Evolutionary conservation across 2,113 vertebrate genomes (phyloP).

Genomic region (Sylvilagus bachmani): DNA sequence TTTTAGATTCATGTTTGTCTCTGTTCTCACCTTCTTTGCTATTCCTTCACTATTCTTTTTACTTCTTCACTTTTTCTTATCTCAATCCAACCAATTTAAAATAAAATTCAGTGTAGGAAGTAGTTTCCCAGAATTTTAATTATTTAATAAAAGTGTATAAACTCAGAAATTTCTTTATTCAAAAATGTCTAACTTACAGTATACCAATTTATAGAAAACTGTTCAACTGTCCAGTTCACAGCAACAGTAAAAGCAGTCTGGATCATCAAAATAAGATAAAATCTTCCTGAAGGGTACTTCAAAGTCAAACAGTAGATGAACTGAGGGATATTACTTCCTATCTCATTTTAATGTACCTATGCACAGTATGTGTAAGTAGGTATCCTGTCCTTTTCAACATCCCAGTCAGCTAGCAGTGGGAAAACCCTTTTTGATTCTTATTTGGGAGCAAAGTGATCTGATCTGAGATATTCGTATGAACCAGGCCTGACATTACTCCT

Average conservation of each 20-base stretch:
- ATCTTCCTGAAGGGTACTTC: neutral
- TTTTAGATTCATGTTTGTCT: conserved; percentile 4
- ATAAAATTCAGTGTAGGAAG: conserved; percentile 37
- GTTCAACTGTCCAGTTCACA: neutral
- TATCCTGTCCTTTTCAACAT: neutral
- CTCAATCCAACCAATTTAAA: neutral
- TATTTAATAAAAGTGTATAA: neutral
- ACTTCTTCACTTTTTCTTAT: neutral
- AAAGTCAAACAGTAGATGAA: conserved; percentile 2
- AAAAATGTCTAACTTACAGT: neutral
- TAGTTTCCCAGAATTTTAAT: neutral
- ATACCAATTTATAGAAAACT: neutral
- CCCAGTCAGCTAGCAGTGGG: too few relatives aligned
- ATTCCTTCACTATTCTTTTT: neutral
- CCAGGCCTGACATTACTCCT: neutral
- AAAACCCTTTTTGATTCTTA: neutral
- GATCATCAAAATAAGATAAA: neutral
- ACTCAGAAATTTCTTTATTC: neutral
- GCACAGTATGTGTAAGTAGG: fast-evolving
- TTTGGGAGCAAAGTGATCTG: neutral
- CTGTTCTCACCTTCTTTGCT: neutral
- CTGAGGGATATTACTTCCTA: neutral
- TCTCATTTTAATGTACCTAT: neutral
- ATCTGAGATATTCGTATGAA: neutral
- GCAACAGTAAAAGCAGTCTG: neutral